Base-by-base conservation (phyloP, 1,140 invertebrate species). In the Aleiodes sp. region DNA sequence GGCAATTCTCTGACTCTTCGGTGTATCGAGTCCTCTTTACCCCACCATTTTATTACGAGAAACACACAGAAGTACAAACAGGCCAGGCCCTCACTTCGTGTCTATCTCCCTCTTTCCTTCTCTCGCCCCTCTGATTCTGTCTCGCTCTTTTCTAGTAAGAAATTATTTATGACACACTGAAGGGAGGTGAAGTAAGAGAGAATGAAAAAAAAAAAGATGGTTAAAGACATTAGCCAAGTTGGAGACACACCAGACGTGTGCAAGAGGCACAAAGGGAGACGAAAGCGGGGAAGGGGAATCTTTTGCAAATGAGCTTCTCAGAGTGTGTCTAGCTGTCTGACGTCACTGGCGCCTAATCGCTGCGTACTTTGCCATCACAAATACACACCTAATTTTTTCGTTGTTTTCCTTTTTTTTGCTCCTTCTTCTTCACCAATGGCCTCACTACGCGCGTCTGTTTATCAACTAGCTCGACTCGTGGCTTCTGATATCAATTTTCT, bases 271-370 rank as follows among this genome's bases (percentile, higher is more conserved):
- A 10, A 10, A 35, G 52, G 21, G 52, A 26, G 66, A 73, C 65
- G 71, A 57, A 65, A 56, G 59, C 41, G 65, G 66, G 24, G 19
- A 21, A 52, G 57, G 71, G 71, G 71, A 65, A 77, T 75, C 72
- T 74, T 70, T 72, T 63, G 71, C 60, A 71, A 74, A 52, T 52
- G 21, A 24, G 41, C 41, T 66, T 60, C 71, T 76, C 73, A 70
- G 46, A 62, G 37, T 63, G 41, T 63, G 66, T 74, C 70, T 76
- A 62, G 78, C 52, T 73, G 14, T 24, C 19, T 79, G 77, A 80
- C 77, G 78, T 80, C 77, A 80, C 77, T 79, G 78, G 78, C 78
- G 78, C 78, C 78, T 80, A 79, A 80, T 75, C 73, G 68, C 70
- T 71, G 26, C 37, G 71, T 73, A 72, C 70, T 71, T 61, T 35